Base-by-base conservation (phyloP, 2,797 vertebrate genomes). In the Octomys mimax region DNA sequence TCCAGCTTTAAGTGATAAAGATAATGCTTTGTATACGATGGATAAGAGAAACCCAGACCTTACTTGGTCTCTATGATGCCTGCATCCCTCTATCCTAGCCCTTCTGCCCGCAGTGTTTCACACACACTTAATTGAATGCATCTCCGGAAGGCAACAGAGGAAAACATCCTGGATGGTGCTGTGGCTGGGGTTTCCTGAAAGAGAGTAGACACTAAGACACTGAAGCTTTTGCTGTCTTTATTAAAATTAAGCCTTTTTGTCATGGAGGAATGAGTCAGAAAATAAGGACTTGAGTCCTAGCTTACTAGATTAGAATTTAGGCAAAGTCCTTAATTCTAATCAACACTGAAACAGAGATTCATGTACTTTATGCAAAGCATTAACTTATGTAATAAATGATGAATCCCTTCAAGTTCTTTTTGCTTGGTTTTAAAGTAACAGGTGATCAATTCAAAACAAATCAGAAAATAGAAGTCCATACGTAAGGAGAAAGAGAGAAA, bases 1-100 rank as follows among this genome's bases (percentile, higher is more conserved):
- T 21, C 9, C 0, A 89, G 73, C 82, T 96, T 92, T 95, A 95
- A 95, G 92, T 85, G 81, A 66, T 86, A 90, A 95, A 89, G 61
- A 91, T 2, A 82, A 90, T 21, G 36, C 54, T 85, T 89, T 89
- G 68, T 92, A 89, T 80, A 78, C 68, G 39, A 54, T 22, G 87
- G 52, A 7, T 54, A 78, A 94, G 71, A 89, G 54, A 73, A 49
- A 8, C 2, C 57, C 61, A 94, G 36, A 28, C 21, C 10, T 91
- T 95, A 28, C 3, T 49, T 59, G 77, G 39, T 64, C 33, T 21
- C 21, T 71, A 1, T 12, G 2, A 33, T 88, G 18, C 9, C 49
- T 26, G 6, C 26, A 70, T 9, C 52, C 39, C 6, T 28, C 42
- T 81, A 33, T 93, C 16, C 70, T 5, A 22, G 9, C 9, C 3